These are phyloP conservation scores for Ptychoptera albimana DNA, from an alignment of 2,888 invertebrate genomes.

Conservation along the genomic window DNA sequence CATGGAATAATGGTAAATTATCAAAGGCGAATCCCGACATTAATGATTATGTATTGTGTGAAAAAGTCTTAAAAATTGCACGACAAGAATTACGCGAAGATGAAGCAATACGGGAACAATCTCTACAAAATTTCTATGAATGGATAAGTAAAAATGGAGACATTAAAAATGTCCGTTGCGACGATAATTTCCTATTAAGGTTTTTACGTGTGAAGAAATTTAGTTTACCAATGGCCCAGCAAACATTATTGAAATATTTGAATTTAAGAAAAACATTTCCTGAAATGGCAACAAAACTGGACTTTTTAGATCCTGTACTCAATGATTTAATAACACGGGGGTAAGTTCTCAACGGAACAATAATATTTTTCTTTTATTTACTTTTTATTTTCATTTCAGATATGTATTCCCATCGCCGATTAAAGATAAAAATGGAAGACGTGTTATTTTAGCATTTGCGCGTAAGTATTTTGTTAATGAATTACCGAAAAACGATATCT, in stretches of 20 bases:
- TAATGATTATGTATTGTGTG: conserved; percentile 13
- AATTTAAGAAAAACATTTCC: conserved; percentile 54
- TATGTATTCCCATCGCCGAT: conserved; percentile 61
- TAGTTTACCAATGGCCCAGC: conserved; percentile 64
- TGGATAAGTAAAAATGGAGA: conserved; percentile 57
- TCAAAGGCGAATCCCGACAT: conserved; percentile 2
- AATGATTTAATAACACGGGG: conserved; percentile 49
- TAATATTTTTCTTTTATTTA: conserved; percentile 6
- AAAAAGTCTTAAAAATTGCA: conserved; percentile 34
- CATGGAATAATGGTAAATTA: conserved; percentile 15
- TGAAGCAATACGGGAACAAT: conserved; percentile 42
- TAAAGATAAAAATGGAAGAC: conserved; percentile 52
- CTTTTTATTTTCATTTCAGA: conserved; percentile 28
- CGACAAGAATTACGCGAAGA: conserved; percentile 55
- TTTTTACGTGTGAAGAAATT: conserved; percentile 65
- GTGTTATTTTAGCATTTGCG: conserved; percentile 45
- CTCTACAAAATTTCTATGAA: conserved; percentile 44
- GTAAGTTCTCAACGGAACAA: conserved; percentile 21
- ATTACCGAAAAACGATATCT: background rate
- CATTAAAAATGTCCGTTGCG: conserved; percentile 49
- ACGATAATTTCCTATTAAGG: conserved; percentile 54
- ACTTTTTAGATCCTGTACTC: conserved; percentile 43
- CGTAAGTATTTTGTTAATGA: conserved; percentile 5
- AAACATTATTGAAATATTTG: conserved; percentile 59
- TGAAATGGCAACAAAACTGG: conserved; percentile 44